phyloP scores from a whole-genome alignment of 2,113 vertebrate genomes.

The Mugil cephalus region DNA sequence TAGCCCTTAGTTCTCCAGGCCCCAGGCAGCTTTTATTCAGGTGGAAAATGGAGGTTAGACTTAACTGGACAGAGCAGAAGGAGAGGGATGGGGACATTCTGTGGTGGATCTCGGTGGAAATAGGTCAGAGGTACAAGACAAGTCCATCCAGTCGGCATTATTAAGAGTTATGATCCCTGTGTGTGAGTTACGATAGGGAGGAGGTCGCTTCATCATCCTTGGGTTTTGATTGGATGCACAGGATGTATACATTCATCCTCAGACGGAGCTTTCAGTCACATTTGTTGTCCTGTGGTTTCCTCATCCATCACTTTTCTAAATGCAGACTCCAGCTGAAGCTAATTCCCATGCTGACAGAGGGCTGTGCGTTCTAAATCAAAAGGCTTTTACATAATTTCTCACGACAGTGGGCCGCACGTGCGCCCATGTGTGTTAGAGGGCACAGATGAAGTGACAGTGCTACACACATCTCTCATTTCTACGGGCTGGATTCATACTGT shows the following conservation, averaged over 20 bases:
- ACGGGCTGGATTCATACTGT: background rate
- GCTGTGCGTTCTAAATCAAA: constrained; percentile 34
- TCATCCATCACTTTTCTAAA: constrained; percentile 60
- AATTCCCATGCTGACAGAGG: constrained; percentile 33
- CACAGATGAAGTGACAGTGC: no score
- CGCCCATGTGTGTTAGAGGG: background rate
- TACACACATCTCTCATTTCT: no score
- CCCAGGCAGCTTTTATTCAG: constrained; percentile 53
- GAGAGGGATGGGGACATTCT: constrained; percentile 17
- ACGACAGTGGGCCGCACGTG: background rate
- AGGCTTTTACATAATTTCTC: constrained; percentile 19
- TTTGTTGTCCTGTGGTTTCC: constrained; percentile 16
- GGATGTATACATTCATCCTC: constrained; percentile 49
- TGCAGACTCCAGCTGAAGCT: constrained; percentile 31
- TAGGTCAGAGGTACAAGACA: constrained; percentile 55
- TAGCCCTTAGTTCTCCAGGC: constrained; percentile 24
- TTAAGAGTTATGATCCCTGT: constrained; percentile 44
- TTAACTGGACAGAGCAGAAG: constrained; percentile 47
- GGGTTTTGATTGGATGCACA: constrained; percentile 62
- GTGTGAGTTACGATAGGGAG: constrained; percentile 19
- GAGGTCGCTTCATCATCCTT: constrained; percentile 56
- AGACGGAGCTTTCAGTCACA: constrained; percentile 20
- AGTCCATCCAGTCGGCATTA: constrained; percentile 47
- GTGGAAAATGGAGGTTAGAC: constrained; percentile 59
- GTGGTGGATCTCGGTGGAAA: constrained; percentile 52